Percentiles rank a stretch among this genome's conserved stretches.
Conservation (phyloP, 1,140 invertebrate genomes). For the Oryctes rhinoceros region DNA sequence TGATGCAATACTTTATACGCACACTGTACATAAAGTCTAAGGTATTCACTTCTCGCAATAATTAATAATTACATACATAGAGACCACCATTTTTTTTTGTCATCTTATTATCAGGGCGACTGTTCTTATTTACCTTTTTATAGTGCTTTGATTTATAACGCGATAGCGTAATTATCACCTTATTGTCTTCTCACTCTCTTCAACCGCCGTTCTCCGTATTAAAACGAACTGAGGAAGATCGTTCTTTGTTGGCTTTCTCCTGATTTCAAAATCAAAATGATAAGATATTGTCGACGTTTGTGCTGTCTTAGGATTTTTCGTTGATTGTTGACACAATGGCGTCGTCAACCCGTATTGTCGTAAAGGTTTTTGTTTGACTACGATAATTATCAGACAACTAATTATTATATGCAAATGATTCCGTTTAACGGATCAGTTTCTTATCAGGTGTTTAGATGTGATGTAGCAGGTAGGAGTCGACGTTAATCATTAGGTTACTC, state of each 20-base stretch:
- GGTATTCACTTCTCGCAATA: no score
- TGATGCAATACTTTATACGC: no score
- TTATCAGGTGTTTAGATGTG: constrained; percentile 26
- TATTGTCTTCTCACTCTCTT: background rate
- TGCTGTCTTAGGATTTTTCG: constrained; percentile 11
- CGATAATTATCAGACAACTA: constrained; percentile 28
- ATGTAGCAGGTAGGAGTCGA: background rate
- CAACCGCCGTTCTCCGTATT: background rate
- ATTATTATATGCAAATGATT: constrained; percentile 20
- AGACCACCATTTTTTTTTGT: background rate
- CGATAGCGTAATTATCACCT: background rate
- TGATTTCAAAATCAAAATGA: constrained; percentile 33
- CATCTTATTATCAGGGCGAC: background rate
- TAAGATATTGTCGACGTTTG: constrained; percentile 8
- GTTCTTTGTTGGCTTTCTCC: background rate
- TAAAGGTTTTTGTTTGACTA: constrained; percentile 20
- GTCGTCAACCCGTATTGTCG: constrained; percentile 17
- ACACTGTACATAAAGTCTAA: no score
- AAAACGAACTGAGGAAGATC: background rate
- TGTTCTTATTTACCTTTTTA: background rate
- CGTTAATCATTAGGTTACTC: background rate
- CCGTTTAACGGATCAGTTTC: constrained; percentile 23
- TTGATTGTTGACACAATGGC: constrained; percentile 31
- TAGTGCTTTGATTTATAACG: background rate
- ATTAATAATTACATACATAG: background rate